Evolutionary conservation across 2,888 invertebrate genomes (phyloP), one percentile per base, ranked within the genome.

Genomic region (Scaptomyza cyrtandrae): DNA sequence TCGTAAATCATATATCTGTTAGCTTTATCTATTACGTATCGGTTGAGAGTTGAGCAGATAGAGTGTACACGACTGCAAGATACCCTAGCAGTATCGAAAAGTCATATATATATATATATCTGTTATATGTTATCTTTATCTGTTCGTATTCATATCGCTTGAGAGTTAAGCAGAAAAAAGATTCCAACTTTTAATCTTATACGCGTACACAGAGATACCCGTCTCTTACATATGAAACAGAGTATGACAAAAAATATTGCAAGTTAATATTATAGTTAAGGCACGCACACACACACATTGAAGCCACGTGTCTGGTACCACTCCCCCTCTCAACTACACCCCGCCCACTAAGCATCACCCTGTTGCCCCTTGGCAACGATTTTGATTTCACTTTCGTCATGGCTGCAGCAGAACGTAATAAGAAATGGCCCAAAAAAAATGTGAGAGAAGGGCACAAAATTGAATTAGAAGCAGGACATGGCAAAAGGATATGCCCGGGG

Each of bases 291-390:
- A 41, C 16, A 41, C 16, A 10, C 39, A 39, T 35, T 37, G 33
- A 10, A 14, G 75, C 63, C 67, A 82, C 82, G 82, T 82, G 82
- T 59, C 75, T 27, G 14, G 24, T 11, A 37, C 11, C 10, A 6
- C 19, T 19, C 11, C 29, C 48, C 6, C 14, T n/a, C 1, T 7
- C 24, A 19, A 35, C 29, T 3, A 6, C 13, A 13, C 0, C 41
- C 29, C 33, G 5, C 29, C 29, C 6, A 6, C 29, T 9, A 1
- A 33, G 33, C 10, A 24, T 24, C 4, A 24, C 29, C 29, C 29
- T 33, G 33, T 33, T 33, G 37, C 43, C 31, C 61, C 14, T 14
- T 53, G 43, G 52, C 39, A 39, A 27, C 69, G 55, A 48, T 63
- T 63, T 68, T 63, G 58, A 48, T 63, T 63, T 75, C 62, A 53